These are phyloP conservation scores for Dendronephthya gigantea DNA, from an alignment of 64 coral and sea anemone genomes.

Conservation along the genomic window DNA sequence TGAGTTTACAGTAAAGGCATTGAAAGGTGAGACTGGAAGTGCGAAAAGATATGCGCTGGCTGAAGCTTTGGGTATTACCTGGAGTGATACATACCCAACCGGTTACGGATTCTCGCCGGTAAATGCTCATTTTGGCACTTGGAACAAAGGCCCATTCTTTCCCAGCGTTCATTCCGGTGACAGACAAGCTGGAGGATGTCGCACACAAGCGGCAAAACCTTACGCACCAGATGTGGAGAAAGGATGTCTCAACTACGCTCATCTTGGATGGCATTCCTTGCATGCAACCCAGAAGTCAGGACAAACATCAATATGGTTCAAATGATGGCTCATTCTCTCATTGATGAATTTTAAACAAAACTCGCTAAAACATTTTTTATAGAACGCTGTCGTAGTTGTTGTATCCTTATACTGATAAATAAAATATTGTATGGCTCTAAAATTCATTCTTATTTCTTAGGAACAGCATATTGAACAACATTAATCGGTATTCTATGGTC, in stretches of 20 bases:
- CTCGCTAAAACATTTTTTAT: no score
- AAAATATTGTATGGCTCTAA: no score
- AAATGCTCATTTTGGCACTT: neutral
- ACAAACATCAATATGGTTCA: conserved; percentile 83
- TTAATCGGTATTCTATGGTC: no score
- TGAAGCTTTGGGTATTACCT: conserved; percentile 49
- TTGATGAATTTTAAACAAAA: no score
- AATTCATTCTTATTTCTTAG: no score
- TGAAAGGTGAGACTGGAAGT: conserved; percentile 65
- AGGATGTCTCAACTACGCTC: conserved; percentile 33
- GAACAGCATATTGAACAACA: no score
- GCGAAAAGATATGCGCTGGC: conserved; percentile 37
- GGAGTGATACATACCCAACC: conserved; percentile 51
- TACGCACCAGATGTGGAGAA: conserved; percentile 45
- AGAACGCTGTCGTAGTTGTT: no score
- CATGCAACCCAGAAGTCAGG: conserved; percentile 29
- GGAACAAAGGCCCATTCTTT: conserved; percentile 54
- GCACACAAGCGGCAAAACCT: neutral
- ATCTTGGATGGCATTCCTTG: conserved; percentile 47
- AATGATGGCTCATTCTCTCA: conserved; percentile 12
- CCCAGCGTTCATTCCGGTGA: conserved; percentile 58
- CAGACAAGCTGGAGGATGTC: neutral
- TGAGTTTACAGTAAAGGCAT: conserved; percentile 56
- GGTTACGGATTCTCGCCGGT: conserved; percentile 57
- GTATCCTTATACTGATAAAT: no score